Conservation (phyloP, 2,888 invertebrate species). For the Sepioteuthis lessoniana region DNA sequence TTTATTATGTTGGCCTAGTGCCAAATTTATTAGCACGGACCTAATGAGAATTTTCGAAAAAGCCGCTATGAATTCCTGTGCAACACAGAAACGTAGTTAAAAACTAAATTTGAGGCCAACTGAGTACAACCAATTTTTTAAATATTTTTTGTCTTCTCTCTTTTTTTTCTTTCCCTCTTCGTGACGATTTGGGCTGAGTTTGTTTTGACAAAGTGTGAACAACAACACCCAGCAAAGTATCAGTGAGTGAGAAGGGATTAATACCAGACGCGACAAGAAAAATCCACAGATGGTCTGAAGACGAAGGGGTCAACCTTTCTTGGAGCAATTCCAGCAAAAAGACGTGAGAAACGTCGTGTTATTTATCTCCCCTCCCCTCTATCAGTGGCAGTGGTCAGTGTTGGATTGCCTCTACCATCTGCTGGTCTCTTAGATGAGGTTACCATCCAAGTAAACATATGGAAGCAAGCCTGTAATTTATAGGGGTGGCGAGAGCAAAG, state of each 20-base stretch:
- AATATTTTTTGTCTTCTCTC: background rate
- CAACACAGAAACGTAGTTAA: background rate
- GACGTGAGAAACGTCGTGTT: background rate
- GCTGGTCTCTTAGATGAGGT: background rate
- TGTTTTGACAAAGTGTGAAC: background rate
- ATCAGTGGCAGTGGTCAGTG: constrained; percentile 15
- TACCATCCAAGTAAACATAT: constrained; percentile 18
- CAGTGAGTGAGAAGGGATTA: background rate
- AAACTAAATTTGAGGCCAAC: background rate
- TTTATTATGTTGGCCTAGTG: background rate
- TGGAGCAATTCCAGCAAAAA: background rate
- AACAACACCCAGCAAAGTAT: background rate
- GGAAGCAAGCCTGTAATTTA: background rate
- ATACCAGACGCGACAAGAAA: background rate
- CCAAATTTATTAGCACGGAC: background rate
- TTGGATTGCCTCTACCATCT: background rate
- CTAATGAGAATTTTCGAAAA: background rate
- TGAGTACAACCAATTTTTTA: background rate
- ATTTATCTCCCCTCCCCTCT: background rate
- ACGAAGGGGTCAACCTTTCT: background rate
- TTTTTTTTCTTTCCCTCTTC: background rate
- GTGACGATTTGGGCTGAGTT: background rate
- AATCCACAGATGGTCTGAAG: background rate
- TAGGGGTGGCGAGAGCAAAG: background rate
- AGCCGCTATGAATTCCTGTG: background rate